A percentile compares a stretch with the other conserved stretches of the same genome.
Evolutionary conservation across 2,888 invertebrate genomes (phyloP).

Genomic region (Latrodectus elegans): DNA sequence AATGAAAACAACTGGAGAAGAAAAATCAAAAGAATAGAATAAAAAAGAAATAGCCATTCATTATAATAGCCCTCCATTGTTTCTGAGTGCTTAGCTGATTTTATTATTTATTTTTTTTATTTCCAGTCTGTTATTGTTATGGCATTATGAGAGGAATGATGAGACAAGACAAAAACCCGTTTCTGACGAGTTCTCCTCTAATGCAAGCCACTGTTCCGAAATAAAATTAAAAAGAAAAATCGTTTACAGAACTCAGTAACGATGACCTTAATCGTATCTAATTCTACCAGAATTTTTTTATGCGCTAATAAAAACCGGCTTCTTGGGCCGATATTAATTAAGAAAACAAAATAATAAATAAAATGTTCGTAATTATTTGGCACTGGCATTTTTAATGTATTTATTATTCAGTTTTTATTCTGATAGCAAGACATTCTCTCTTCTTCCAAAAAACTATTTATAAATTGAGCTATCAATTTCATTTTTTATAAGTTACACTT

Average conservation of each 20-base stretch:
- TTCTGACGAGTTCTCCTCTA: slow-evolving; percentile 4
- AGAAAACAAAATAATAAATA: not conserved
- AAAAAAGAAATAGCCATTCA: slow-evolving; percentile 11
- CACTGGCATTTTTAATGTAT: not conserved
- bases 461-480: too few species aligned
- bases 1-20: slow-evolving; percentile 28
- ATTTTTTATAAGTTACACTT: too few species aligned
- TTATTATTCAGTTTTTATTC: too few species aligned
- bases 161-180: slow-evolving; percentile 36
- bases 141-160: slow-evolving; percentile 6
- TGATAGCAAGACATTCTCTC: too few species aligned
- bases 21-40: not conserved
- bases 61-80: slow-evolving; percentile 58
- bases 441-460: too few species aligned
- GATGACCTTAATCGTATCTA: slow-evolving; percentile 36
- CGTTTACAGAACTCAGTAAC: slow-evolving; percentile 3
- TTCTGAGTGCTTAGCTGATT: slow-evolving; percentile 37
- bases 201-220: slow-evolving; percentile 2
- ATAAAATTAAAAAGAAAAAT: slow-evolving; percentile 10
- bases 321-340: not conserved
- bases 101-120: not conserved
- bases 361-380: not conserved
- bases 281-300: not conserved
- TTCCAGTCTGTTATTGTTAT: slow-evolving; percentile 16
- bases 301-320: slow-evolving; percentile 1